Evolutionary conservation across 2,888 invertebrate genomes (phyloP), one percentile per base, ranked within the genome.

Genomic region (Caenorhabditis doughertyi): DNA sequence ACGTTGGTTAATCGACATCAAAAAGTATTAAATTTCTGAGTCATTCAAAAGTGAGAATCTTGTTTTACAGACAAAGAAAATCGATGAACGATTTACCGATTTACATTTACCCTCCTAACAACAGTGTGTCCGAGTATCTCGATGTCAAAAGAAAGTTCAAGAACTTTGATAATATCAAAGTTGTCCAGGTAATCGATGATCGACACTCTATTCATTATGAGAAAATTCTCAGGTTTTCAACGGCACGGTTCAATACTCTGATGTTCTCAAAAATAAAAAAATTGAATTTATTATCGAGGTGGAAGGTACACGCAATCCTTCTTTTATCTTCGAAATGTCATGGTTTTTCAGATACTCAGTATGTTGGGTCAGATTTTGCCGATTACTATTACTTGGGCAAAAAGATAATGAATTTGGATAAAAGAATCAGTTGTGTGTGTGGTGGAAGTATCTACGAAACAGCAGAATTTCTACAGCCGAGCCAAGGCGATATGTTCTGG

Each of bases 361-460:
- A 25, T 21, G 49, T 55, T 23, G 67, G 67, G 25, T 23, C 16
- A n/a, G 67, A 68, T 18, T 68, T 53, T 18, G 67, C 53, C 9
- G 67, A 68, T 13, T 68, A 35, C 35, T 68, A 68, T 21, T 55
- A 23, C 27, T 42, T 55, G n/a, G 67, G 67, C 1, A 13, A 39
- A 42, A 16, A 55, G 9, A 25, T 51, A 9, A 16, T 55, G 55
- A 53, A 39, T 4, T 27, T n/a, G 25, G 67, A 68, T 23, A n/a
- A 11, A 51, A 25, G 25, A 21, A 42, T 68, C 23, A 23, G 25
- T 13, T 68, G 67, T 27, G 55, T 68, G 1, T 68, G 67, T 25
- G 67, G 67, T 11, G 67, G 67, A 55, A 55, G 18, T 7, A 9
- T 21, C 3, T 5, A 39, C 25, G n/a, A 53, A 11, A 23, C 16